phyloP scores from a whole-genome alignment of 2,888 invertebrate species.

The Ormia ochracea region DNA sequence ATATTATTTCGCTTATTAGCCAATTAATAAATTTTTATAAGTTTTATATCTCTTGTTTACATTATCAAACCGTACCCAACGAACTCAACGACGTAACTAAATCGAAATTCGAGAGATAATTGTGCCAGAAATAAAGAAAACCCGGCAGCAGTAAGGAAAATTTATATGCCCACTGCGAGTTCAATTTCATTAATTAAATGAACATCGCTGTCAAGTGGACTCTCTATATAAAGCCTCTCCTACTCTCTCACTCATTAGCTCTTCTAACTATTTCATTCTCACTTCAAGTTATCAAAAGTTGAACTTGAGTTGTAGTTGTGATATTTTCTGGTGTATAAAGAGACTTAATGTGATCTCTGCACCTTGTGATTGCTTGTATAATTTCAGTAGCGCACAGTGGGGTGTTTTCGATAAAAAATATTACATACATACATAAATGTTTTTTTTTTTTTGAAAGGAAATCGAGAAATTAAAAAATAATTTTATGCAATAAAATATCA shows the following conservation, averaged over 20 bases:
- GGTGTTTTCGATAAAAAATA: no score
- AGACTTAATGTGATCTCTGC: neutral
- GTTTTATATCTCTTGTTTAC: neutral
- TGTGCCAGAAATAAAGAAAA: constrained; percentile 1
- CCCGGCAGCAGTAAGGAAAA: constrained; percentile 27
- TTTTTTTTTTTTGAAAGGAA: no score
- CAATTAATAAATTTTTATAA: neutral
- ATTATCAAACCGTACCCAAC: constrained; percentile 16
- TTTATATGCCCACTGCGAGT: constrained; percentile 15
- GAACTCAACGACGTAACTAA: constrained; percentile 47
- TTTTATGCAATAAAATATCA: no score
- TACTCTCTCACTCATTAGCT: no score
- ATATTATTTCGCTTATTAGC: neutral
- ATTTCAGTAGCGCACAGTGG: neutral
- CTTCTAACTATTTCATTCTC: neutral
- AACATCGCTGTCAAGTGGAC: constrained; percentile 2
- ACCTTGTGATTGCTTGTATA: neutral
- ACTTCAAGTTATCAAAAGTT: neutral
- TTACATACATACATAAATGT: no score
- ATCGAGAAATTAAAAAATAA: no score
- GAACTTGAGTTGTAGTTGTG: constrained; percentile 31
- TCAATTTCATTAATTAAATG: constrained; percentile 5
- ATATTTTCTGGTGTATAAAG: constrained; percentile 9
- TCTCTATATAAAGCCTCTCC: neutral
- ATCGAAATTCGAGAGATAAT: constrained; percentile 26